phyloP scores from a whole-genome alignment of 1,140 invertebrate genomes.

The Phocides pigmalion region DNA sequence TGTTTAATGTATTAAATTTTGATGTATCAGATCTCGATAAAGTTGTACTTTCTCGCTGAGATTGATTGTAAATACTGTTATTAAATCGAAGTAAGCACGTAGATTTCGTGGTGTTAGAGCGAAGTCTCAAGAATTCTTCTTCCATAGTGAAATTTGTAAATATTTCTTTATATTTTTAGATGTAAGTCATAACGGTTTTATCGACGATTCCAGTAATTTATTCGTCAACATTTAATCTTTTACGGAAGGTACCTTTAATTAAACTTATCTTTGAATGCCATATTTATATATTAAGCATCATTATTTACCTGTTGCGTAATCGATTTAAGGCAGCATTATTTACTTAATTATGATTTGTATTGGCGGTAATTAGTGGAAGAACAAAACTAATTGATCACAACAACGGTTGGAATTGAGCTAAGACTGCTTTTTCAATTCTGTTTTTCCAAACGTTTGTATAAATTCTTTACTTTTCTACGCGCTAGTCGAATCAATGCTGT shows the following conservation, averaged over 20 bases:
- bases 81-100: slow-evolving; percentile 63
- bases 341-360: slow-evolving; percentile 41
- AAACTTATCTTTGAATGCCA: slow-evolving; percentile 79
- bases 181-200: slow-evolving; percentile 69
- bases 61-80: slow-evolving; percentile 81
- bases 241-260: slow-evolving; percentile 72
- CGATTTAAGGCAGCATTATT: slow-evolving; percentile 40
- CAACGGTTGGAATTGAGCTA: slow-evolving; percentile 78
- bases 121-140: slow-evolving; percentile 72
- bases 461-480: slow-evolving; percentile 39
- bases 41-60: slow-evolving; percentile 67
- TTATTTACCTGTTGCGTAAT: slow-evolving; percentile 62
- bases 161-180: slow-evolving; percentile 73
- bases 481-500: slow-evolving; percentile 44
- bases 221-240: slow-evolving; percentile 79
- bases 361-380: slow-evolving; percentile 28
- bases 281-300: slow-evolving; percentile 74
- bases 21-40: slow-evolving; percentile 70
- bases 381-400: slow-evolving; percentile 49
- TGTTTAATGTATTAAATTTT: slow-evolving; percentile 58
- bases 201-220: slow-evolving; percentile 78
- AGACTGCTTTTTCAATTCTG: slow-evolving; percentile 70
- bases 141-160: slow-evolving; percentile 83
- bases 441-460: slow-evolving; percentile 48
- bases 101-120: slow-evolving; percentile 60